Evolutionary conservation across 1,140 invertebrate species (phyloP).

Genomic region (Drosophila prosaltans): DNA sequence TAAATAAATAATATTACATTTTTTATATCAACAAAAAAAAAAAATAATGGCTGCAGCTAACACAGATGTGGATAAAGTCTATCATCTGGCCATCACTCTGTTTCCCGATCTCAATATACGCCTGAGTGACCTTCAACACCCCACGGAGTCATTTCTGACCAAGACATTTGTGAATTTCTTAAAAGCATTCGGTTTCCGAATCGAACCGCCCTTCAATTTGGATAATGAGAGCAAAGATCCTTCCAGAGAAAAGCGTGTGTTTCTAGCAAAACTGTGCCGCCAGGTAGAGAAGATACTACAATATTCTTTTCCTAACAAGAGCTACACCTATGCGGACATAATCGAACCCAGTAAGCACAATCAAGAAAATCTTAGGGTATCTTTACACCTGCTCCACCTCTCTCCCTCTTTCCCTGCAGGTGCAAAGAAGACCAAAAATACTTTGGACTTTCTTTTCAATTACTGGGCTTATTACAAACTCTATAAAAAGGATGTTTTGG

Average conservation of each 20-base stretch:
- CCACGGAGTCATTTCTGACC: slow-evolving; percentile 57
- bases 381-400: too few species aligned
- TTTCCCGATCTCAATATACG: slow-evolving; percentile 62
- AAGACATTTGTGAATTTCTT: slow-evolving; percentile 54
- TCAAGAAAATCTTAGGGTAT: too few species aligned
- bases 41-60: slow-evolving; percentile 2
- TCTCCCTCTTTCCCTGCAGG: slow-evolving; percentile 24
- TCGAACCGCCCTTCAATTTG: slow-evolving; percentile 61
- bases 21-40: neutral
- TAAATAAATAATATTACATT: neutral
- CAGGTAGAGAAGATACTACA: slow-evolving; percentile 68
- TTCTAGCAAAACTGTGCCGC: slow-evolving; percentile 58
- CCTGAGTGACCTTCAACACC: slow-evolving; percentile 45
- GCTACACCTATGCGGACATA: slow-evolving; percentile 61
- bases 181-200: slow-evolving; percentile 54
- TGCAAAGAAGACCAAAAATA: slow-evolving; percentile 55
- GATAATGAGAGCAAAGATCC: slow-evolving; percentile 35
- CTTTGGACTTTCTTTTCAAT: slow-evolving; percentile 60
- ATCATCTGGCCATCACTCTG: slow-evolving; percentile 38
- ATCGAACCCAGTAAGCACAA: slow-evolving; percentile 57
- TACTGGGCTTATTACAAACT: slow-evolving; percentile 66
- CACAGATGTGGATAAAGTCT: slow-evolving; percentile 38
- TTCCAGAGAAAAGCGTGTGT: slow-evolving; percentile 59
- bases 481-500: slow-evolving; percentile 56
- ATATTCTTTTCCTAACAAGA: slow-evolving; percentile 57